A percentile compares a stretch with the other conserved stretches of the same genome.
Evolutionary conservation across 2,113 vertebrate species (phyloP).

Genomic region (Fulmarus glacialis): DNA sequence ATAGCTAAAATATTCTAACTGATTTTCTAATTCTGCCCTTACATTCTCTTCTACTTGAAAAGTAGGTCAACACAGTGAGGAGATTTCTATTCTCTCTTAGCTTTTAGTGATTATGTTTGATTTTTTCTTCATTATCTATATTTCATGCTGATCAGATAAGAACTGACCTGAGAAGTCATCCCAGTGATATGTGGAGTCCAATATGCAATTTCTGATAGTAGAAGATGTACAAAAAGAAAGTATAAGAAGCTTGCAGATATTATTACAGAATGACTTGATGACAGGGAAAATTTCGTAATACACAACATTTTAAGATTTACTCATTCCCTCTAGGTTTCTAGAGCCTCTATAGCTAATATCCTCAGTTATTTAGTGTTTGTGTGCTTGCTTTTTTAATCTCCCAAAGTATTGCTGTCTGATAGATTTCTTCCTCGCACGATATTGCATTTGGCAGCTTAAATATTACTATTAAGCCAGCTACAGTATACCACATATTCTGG

Average conservation of each 20-base stretch:
- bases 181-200: not conserved
- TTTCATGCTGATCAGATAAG: not conserved
- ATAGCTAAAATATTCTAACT: not conserved
- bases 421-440: not conserved
- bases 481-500: not conserved
- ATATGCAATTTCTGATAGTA: not conserved
- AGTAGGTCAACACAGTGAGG: not conserved
- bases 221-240: not conserved
- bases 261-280: not conserved
- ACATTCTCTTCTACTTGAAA: not conserved
- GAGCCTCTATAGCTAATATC: not conserved
- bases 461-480: not conserved
- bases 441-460: not conserved
- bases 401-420: not conserved
- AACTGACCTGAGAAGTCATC: not conserved
- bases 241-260: not conserved
- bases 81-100: not conserved
- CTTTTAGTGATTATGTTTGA: not conserved
- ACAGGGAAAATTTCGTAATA: not conserved
- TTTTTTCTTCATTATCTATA: not conserved
- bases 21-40: not conserved
- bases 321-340: not conserved
- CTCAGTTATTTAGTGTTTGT: not conserved
- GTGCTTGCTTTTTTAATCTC: not conserved
- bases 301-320: not conserved